Base-by-base conservation (phyloP, 2,797 vertebrate species). In the Sebastes minor region DNA sequence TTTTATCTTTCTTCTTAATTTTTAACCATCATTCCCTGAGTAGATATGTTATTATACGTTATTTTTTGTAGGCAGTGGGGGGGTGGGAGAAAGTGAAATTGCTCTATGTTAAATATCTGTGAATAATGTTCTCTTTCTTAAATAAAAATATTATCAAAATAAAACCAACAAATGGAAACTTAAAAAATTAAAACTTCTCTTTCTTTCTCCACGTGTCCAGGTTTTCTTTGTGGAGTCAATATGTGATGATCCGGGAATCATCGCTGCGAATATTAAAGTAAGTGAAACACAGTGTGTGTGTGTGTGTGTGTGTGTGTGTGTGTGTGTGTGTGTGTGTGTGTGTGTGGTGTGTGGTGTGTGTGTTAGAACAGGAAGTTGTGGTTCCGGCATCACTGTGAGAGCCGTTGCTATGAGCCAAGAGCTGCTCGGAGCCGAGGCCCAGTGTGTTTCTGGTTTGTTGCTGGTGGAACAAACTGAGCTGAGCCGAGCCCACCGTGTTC, bases 151-250 rank as follows among this genome's bases (percentile, higher is more conserved):
- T 46, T 46, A 46, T 46, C 6, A 46, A 18, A 18, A 46, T 18
- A 46, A 46, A 46, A 46, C 12, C 6, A 18, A 11, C 38, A 42
- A 42, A 42, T 42, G 6, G 38, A 42, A 42, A 42, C 14, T 16
- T 7, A 20, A 42, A 23, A 49, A 20, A 30, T 46, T 1, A 4
- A 16, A 33, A 11, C 2, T 1, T 38, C 3, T 46, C 13, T 12
- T 2, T 22, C n/a, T 2, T 2, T 11, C 46, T 6, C 22, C 4
- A 1, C 30, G 10, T 46, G 59, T 69, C 5, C 71, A 98, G 97
- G 95, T 97, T 18, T 97, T 98, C 88, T 98, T 98, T 35, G 95
- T 98, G 12, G 97, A 98, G 86, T 98, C 97, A 0, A 92, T 98
- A 64, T 98, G 97, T 78, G 95, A 98, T 1, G 97, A 98, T 78